Evolutionary conservation across 1,140 invertebrate species (phyloP).

Genomic region (Propsilocerus akamusi): DNA sequence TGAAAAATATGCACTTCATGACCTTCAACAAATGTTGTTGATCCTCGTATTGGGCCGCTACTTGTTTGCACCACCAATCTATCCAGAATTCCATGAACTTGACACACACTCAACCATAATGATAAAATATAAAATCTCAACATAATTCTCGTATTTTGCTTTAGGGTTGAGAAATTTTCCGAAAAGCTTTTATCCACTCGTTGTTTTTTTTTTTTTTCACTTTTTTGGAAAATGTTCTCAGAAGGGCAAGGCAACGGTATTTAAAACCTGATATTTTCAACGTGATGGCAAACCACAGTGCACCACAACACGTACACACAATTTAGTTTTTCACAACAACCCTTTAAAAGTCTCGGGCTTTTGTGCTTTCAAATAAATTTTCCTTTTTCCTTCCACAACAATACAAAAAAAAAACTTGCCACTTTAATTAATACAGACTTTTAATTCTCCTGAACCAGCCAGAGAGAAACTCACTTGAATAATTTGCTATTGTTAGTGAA

Average conservation of each 20-base stretch:
- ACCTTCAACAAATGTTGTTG: constrained; percentile 51
- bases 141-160: background rate
- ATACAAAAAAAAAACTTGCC: background rate
- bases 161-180: too few relatives aligned
- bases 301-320: too few relatives aligned
- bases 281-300: too few relatives aligned
- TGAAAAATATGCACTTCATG: constrained; percentile 74
- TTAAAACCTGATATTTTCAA: too few relatives aligned
- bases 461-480: too few relatives aligned
- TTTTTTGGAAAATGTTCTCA: too few relatives aligned
- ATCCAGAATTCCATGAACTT: constrained; percentile 28
- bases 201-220: too few relatives aligned
- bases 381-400: background rate
- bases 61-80: constrained; percentile 60
- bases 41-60: constrained; percentile 57
- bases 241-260: too few relatives aligned
- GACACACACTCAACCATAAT: constrained; percentile 3
- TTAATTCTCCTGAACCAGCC: background rate
- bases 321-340: too few relatives aligned
- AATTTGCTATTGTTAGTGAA: too few relatives aligned
- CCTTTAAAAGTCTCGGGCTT: too few relatives aligned
- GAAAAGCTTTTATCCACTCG: too few relatives aligned
- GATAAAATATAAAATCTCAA: background rate
- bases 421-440: background rate
- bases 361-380: background rate